These are phyloP conservation scores for Notechis scutatus DNA, from an alignment of 2,113 vertebrate species.

Conservation along the genomic window DNA sequence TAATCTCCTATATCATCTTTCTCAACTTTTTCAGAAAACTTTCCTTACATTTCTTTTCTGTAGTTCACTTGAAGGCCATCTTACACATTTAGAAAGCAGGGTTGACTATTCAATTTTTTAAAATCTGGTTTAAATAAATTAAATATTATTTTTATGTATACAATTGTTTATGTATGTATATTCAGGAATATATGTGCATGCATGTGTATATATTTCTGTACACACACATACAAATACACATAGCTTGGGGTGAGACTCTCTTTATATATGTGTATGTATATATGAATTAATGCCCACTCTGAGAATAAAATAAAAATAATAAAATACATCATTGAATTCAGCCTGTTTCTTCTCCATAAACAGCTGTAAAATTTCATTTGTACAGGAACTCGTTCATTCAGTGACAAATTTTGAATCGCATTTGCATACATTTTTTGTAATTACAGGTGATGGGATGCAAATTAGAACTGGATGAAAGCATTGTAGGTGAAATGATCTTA, in stretches of 20 bases:
- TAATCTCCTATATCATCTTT: slow-evolving; percentile 80
- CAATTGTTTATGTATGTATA: background rate
- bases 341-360: slow-evolving; percentile 13
- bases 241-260: slow-evolving; percentile 1
- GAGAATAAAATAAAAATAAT: slow-evolving; percentile 14
- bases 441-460: slow-evolving; percentile 50
- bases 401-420: slow-evolving; percentile 4
- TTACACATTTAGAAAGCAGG: slow-evolving; percentile 67
- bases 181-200: background rate
- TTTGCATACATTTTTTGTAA: slow-evolving; percentile 34
- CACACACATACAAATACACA: slow-evolving; percentile 3
- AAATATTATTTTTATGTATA: slow-evolving; percentile 16
- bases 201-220: background rate
- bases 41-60: slow-evolving; percentile 81
- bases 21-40: slow-evolving; percentile 88
- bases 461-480: slow-evolving; percentile 49
- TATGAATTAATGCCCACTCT: background rate
- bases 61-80: slow-evolving; percentile 87
- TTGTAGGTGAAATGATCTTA: slow-evolving; percentile 54
- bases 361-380: slow-evolving; percentile 13
- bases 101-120: slow-evolving; percentile 57
- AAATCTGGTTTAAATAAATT: slow-evolving; percentile 46
- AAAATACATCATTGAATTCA: slow-evolving; percentile 29
- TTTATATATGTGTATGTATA: background rate
- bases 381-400: slow-evolving; percentile 9